These are phyloP conservation scores for Merops nubicus DNA, from an alignment of 2,113 vertebrate species.

Conservation along the genomic window DNA sequence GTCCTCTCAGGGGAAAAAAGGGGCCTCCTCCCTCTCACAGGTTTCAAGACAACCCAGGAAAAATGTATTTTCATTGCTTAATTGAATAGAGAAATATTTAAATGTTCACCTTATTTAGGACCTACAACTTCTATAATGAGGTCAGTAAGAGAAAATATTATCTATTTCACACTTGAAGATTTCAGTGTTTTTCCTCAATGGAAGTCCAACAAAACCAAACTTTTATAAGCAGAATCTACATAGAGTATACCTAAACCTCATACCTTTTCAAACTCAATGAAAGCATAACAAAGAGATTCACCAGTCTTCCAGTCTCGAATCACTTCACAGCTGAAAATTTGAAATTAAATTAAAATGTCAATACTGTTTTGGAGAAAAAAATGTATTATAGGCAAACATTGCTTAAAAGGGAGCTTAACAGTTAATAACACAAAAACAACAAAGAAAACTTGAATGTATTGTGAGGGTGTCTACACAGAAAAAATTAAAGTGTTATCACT, in stretches of 20 bases:
- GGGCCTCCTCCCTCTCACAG: background rate
- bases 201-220: background rate
- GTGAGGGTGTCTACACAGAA: background rate
- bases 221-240: background rate
- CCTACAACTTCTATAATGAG: background rate
- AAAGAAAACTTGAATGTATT: background rate
- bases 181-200: background rate
- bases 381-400: background rate
- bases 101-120: background rate
- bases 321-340: conserved; percentile 92
- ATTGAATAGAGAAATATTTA: background rate
- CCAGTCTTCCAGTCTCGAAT: conserved; percentile 96
- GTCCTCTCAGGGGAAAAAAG: background rate
- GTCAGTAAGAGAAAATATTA: background rate
- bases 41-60: background rate
- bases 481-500: background rate
- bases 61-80: background rate
- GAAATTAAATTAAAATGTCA: background rate
- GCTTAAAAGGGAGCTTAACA: background rate
- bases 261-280: conserved; percentile 99
- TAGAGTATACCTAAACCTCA: background rate
- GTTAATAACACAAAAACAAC: background rate
- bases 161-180: background rate
- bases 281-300: conserved; percentile 97
- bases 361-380: background rate